phyloP scores from a whole-genome alignment of 2,113 vertebrate genomes.

The Cololabis saira region DNA sequence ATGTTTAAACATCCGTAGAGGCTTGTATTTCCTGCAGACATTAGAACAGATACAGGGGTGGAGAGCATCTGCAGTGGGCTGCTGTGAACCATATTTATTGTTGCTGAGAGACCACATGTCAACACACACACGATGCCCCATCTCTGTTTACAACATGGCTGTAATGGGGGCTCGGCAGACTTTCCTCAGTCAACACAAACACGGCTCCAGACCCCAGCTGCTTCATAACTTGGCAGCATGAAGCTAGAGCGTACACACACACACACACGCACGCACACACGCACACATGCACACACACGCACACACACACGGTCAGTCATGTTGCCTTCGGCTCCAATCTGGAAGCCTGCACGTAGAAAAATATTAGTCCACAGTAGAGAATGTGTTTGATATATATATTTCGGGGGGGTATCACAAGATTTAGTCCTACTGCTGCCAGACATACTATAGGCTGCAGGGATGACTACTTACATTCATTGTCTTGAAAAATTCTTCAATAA shows the following conservation, averaged over 20 bases:
- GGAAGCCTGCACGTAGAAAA: slow-evolving; percentile 56
- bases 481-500: neutral
- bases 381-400: slow-evolving; percentile 50
- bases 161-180: slow-evolving; percentile 61
- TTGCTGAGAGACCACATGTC: slow-evolving; percentile 24
- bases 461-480: slow-evolving; percentile 4
- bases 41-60: neutral
- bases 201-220: slow-evolving; percentile 41
- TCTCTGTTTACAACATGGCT: slow-evolving; percentile 65
- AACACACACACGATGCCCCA: slow-evolving; percentile 36
- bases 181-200: slow-evolving; percentile 72
- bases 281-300: slow-evolving; percentile 16
- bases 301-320: slow-evolving; percentile 5
- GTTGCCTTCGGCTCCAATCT: slow-evolving; percentile 53
- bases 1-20: neutral
- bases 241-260: slow-evolving; percentile 18
- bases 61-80: slow-evolving; percentile 15
- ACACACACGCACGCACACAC: slow-evolving; percentile 16
- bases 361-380: slow-evolving; percentile 53
- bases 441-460: neutral
- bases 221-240: slow-evolving; percentile 36
- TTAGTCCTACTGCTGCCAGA: slow-evolving; percentile 24
- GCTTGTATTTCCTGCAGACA: neutral
- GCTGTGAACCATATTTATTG: slow-evolving; percentile 37
- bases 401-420: slow-evolving; percentile 34